Evolutionary conservation across 2,888 invertebrate genomes (phyloP), one percentile per base, ranked within the genome.

Genomic region (Tricholauxania praeusta): DNA sequence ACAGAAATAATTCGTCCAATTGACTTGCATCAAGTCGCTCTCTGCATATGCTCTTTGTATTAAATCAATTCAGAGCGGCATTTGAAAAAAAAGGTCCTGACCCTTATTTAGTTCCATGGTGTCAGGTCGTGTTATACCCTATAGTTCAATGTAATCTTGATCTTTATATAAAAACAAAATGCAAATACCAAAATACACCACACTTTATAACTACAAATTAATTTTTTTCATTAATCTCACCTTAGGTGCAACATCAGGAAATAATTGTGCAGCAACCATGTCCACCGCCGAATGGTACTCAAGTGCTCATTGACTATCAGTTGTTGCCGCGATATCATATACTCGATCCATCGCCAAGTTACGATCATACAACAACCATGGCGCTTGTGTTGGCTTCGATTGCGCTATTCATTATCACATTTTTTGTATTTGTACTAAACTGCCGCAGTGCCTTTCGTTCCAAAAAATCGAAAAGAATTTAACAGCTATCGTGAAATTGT

Each of bases 191-290:
- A 28, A 28, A 28, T 28, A 28, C 28, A 28, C 28, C 28, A 28
- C 28, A 28, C 28, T 28, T 28, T 28, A 28, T 28, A 28, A 28
- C 4, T 2, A 62, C 63, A 15, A 64, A 28, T 52, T 53, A 57
- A 14, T 3, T 32, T 19, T 63, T 22, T 10, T 48, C 12, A 48
- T 39, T 10, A 39, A 10, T 39, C 17, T 72, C 53, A 67, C 68
- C 39, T 22, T 64, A 96, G 91, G 92, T 95, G 75, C 94, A 95
- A 81, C 93, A 93, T 81, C 94, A 94, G 87, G 95, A 95, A 82
- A 95, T 95, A 77, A 96, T 96, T 82, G 93, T 95, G 47, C 94
- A 95, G 84, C 91, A 93, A 55, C 91, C 93, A 17, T 95, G 95
- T 83, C 94, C 94, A 6, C 91, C 92, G 5, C 93, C 94, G 1